phyloP scores from a whole-genome alignment of 2,888 invertebrate species.

The Furcula furcula region DNA sequence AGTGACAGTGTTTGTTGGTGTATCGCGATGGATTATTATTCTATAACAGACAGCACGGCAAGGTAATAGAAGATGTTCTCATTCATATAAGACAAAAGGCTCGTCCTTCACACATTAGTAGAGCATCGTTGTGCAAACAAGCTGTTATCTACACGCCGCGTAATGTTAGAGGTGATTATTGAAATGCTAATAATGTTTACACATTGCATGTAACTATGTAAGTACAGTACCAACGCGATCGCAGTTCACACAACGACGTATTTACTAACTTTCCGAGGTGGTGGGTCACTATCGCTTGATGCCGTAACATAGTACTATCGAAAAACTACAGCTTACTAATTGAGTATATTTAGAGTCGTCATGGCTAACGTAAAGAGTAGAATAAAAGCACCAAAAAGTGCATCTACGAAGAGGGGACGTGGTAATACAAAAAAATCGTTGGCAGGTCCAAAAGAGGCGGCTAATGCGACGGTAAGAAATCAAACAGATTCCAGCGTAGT shows the following conservation, averaged over 20 bases:
- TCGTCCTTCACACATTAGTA: conserved; percentile 77
- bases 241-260: conserved; percentile 39
- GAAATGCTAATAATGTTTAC: conserved; percentile 62
- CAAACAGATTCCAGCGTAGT: conserved; percentile 20
- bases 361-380: conserved; percentile 73
- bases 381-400: conserved; percentile 56
- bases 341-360: conserved; percentile 30
- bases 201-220: conserved; percentile 75
- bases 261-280: conserved; percentile 60
- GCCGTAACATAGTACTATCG: conserved; percentile 31
- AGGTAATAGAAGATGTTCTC: conserved; percentile 69
- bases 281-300: conserved; percentile 60
- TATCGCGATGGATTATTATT: conserved; percentile 43
- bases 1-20: not conserved
- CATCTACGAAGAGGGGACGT: conserved; percentile 39
- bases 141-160: conserved; percentile 64
- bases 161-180: conserved; percentile 72
- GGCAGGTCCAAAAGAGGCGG: conserved; percentile 43
- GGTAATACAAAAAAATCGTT: conserved; percentile 52
- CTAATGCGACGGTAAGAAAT: conserved; percentile 27
- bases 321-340: conserved; percentile 57
- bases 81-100: conserved; percentile 66
- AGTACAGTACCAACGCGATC: conserved; percentile 34
- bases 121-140: conserved; percentile 73
- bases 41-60: conserved; percentile 45